Evolutionary conservation across 1,140 invertebrate genomes (phyloP), one percentile per base, ranked within the genome.

Genomic region (Latrodectus geometricus): DNA sequence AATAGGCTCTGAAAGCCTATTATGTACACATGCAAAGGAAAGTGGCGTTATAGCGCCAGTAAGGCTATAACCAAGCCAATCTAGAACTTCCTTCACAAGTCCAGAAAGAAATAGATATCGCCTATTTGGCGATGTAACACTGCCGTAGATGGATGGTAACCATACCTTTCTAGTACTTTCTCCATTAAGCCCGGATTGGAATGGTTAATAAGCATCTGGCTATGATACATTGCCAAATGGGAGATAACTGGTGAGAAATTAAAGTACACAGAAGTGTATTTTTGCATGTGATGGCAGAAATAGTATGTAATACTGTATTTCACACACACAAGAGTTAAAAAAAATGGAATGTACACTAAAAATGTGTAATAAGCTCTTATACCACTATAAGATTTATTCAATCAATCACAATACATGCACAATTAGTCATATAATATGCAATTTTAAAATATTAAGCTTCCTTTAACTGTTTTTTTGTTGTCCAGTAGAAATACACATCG

Each of bases 261-360:
- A 61, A 61, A 61, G 17, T 61, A 61, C 11, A 61, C 17, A 61
- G 17, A 61, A 2, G 17, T 61, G 54, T 61, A 61, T 14, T 61
- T 61, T 78, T 83, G 75, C 81, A 74, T 77, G 75, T 78, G 73
- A 86, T 77, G 83, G 83, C 83, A 68, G 73, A 84, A 84, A 50
- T 75, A 75, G 54, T 52, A 73, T 75, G 61, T 87, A 87, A 87
- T 87, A 87, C 85, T 87, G 77, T 77, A 86, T 79, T 74, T 86
- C 82, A 82, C 65, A 83, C 65, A 83, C 35, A 35, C 35, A 35
- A 35, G 21, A 73, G 52, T 85, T 78, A 86, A 86, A 87, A 75
- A 87, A 87, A 87, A 87, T 87, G 85, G 85, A 87, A 87, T 87
- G 85, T 87, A 87, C 85, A 87, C 85, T 87, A 80, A 86, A 83